A percentile compares a stretch with the other conserved stretches of the same genome.
Evolutionary conservation across 2,888 invertebrate genomes (phyloP).

Genomic region (Metalampra italica): DNA sequence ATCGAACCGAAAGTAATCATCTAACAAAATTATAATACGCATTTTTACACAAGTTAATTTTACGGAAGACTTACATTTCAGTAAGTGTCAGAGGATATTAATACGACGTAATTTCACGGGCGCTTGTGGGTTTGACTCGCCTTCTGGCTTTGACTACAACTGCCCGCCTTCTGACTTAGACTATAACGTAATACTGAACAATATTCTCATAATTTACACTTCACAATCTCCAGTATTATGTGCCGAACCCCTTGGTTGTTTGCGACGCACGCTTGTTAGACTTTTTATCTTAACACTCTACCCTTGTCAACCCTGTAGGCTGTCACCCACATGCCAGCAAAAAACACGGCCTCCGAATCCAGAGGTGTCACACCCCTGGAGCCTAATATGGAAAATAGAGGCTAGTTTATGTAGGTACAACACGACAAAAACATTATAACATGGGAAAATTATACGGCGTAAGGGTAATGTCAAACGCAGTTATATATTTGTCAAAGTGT

Average conservation of each 20-base stretch:
- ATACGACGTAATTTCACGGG: too few species aligned
- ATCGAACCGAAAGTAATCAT: too few species aligned
- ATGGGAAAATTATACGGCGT: background rate
- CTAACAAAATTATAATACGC: too few species aligned
- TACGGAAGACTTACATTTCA: too few species aligned
- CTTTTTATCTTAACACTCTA: slow-evolving; percentile 6
- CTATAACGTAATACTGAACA: too few species aligned
- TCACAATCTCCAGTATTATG: too few species aligned
- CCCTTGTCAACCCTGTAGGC: slow-evolving; percentile 12
- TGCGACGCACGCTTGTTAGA: background rate
- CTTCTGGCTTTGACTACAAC: too few species aligned
- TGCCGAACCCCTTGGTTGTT: background rate
- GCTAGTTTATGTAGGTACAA: background rate
- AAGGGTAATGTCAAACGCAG: background rate
- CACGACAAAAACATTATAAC: slow-evolving; percentile 1
- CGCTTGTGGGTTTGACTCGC: too few species aligned
- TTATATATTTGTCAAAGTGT: background rate
- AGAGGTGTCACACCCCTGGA: background rate
- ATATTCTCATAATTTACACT: too few species aligned
- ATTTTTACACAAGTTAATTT: too few species aligned
- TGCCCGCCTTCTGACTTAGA: too few species aligned
- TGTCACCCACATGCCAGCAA: slow-evolving; percentile 10
- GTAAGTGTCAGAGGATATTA: too few species aligned
- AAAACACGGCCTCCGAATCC: slow-evolving; percentile 2
- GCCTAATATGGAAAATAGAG: background rate